Conservation (phyloP, 2,113 vertebrate species). For the Stomatorhinus ivindoensis region DNA sequence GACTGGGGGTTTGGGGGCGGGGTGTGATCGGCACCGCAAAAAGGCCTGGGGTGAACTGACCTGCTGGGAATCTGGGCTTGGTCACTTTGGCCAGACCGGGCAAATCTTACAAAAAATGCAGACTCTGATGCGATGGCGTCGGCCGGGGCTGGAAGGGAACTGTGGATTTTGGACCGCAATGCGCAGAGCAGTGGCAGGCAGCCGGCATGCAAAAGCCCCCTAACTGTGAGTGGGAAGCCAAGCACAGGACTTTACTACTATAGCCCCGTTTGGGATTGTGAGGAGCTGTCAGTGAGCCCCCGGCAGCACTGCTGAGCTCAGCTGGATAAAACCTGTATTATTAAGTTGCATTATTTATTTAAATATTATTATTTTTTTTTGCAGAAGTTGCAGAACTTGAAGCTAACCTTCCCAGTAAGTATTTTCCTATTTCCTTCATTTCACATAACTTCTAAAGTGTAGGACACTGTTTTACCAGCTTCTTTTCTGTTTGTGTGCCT, state of each 20-base stretch:
- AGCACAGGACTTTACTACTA: not conserved
- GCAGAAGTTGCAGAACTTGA: conserved; percentile 97
- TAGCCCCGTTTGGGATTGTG: not conserved
- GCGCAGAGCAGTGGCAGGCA: not conserved
- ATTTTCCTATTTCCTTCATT: conserved; percentile 7
- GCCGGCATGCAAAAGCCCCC: not conserved
- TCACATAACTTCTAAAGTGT: not conserved
- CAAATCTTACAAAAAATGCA: not conserved
- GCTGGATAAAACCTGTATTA: not conserved
- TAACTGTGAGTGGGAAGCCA: not conserved
- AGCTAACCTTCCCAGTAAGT: conserved; percentile 96
- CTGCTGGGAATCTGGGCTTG: not conserved
- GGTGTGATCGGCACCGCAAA: not conserved
- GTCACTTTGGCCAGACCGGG: not conserved
- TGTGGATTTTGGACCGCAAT: not conserved
- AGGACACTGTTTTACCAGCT: not conserved
- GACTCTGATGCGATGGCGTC: not conserved
- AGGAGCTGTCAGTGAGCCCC: not conserved
- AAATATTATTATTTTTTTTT: conserved; percentile 31
- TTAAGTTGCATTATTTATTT: not conserved
- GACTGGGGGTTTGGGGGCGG: not conserved
- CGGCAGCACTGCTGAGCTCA: not conserved
- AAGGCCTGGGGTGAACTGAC: not conserved
- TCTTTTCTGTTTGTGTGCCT: not conserved
- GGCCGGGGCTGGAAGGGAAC: not conserved